Conservation (phyloP, 2,888 invertebrate genomes). For the Macrostomum cliftonense region DNA sequence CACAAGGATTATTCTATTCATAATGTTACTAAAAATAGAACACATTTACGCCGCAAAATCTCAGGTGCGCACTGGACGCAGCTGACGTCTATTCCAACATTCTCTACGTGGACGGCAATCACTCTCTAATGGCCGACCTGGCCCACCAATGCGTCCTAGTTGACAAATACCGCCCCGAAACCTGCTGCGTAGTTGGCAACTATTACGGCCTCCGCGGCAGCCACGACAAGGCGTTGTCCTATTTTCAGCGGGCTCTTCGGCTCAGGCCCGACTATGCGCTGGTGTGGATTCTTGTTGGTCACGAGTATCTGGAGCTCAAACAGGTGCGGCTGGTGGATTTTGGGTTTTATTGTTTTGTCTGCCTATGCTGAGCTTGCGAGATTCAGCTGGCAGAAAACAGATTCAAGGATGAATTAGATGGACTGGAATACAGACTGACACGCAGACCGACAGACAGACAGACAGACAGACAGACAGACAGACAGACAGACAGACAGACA, state of each 20-base stretch:
- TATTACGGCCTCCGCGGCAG: slow-evolving; percentile 84
- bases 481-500: too few species aligned
- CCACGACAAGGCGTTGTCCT: slow-evolving; percentile 89
- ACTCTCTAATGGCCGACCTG: slow-evolving; percentile 70
- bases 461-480: too few species aligned
- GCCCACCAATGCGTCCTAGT: slow-evolving; percentile 80
- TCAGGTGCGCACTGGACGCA: slow-evolving; percentile 50
- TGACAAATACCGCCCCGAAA: slow-evolving; percentile 88
- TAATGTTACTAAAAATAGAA: too few species aligned
- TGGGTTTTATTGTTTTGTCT: too few species aligned
- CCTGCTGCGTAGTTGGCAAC: slow-evolving; percentile 91
- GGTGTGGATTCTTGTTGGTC: slow-evolving; percentile 94
- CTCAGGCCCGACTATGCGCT: slow-evolving; percentile 79
- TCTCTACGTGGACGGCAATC: slow-evolving; percentile 61
- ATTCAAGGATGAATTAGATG: too few species aligned
- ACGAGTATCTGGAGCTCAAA: slow-evolving; percentile 95
- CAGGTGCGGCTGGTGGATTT: too few species aligned
- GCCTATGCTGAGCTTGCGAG: too few species aligned
- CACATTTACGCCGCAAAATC: too few species aligned
- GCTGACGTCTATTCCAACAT: slow-evolving; percentile 91
- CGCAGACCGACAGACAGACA: too few species aligned
- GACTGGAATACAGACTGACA: too few species aligned
- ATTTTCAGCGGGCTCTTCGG: slow-evolving; percentile 80
- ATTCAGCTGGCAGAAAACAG: too few species aligned
- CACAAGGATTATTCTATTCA: too few species aligned